Evolutionary conservation across 1,140 invertebrate species (phyloP).

Genomic region (Polypedilum pembai): DNA sequence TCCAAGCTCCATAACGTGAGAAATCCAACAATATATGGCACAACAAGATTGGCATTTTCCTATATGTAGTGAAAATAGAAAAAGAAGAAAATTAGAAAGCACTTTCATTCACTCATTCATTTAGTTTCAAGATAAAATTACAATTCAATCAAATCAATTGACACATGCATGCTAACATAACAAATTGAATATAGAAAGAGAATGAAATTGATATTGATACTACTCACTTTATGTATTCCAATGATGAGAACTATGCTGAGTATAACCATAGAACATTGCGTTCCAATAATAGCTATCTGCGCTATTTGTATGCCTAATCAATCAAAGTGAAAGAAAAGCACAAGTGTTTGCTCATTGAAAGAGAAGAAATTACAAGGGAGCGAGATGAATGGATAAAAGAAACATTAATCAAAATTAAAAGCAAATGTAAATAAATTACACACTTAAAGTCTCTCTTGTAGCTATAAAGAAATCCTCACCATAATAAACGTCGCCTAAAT

Average conservation of each 20-base stretch:
- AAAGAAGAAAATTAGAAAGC: background rate
- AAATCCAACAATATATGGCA: conserved; percentile 24
- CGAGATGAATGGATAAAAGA: too few species aligned
- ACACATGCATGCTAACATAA: too few species aligned
- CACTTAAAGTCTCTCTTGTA: background rate
- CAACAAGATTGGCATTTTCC: conserved; percentile 5
- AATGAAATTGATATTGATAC: background rate
- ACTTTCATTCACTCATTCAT: background rate
- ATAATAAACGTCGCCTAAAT: conserved; percentile 19
- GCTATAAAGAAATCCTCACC: background rate
- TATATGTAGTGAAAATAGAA: background rate
- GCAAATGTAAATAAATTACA: background rate
- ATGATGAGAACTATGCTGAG: background rate
- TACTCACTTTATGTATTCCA: conserved; percentile 4
- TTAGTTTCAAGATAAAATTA: background rate
- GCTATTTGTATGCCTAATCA: conserved; percentile 23
- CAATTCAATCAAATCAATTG: too few species aligned
- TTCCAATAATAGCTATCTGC: background rate
- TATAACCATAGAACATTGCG: background rate
- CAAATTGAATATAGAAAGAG: too few species aligned
- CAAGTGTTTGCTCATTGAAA: background rate
- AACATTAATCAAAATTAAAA: conserved; percentile 18
- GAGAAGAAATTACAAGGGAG: conserved; percentile 7
- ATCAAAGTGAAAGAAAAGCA: background rate
- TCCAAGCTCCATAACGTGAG: background rate